Percentiles rank a stretch among this genome's conserved stretches.
These are phyloP conservation scores for Diadromus collaris DNA, from an alignment of 2,888 invertebrate species.

Conservation along the genomic window DNA sequence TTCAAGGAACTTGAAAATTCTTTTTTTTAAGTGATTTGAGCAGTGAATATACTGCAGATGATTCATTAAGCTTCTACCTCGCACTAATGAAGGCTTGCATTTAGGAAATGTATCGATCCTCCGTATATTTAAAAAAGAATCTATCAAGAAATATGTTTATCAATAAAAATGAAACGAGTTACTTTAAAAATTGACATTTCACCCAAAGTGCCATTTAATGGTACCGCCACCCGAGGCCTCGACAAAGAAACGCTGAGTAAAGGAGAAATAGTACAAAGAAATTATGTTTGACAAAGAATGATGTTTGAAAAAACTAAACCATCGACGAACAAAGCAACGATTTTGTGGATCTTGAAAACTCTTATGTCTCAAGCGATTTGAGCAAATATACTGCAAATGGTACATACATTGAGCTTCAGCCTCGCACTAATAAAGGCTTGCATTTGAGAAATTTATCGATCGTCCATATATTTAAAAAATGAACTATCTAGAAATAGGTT, in stretches of 20 bases:
- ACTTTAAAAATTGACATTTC: no score
- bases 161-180: not conserved
- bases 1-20: constrained; percentile 35
- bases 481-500: not conserved
- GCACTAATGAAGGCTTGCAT: not conserved
- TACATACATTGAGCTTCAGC: not conserved
- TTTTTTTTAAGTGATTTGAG: constrained; percentile 28
- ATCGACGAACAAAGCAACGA: constrained; percentile 30
- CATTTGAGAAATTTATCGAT: not conserved
- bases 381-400: constrained; percentile 18
- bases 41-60: constrained; percentile 16
- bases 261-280: no score
- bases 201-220: no score
- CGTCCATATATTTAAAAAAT: not conserved
- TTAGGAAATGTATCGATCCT: not conserved
- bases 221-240: no score
- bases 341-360: constrained; percentile 34
- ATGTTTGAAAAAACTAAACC: constrained; percentile 43
- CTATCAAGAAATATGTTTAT: not conserved
- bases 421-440: not conserved
- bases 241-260: no score
- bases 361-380: constrained; percentile 24
- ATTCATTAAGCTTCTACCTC: not conserved
- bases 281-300: no score
- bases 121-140: not conserved